These are phyloP conservation scores for Dermochelys coriacea DNA, from an alignment of 2,797 vertebrate species.

Conservation along the genomic window DNA sequence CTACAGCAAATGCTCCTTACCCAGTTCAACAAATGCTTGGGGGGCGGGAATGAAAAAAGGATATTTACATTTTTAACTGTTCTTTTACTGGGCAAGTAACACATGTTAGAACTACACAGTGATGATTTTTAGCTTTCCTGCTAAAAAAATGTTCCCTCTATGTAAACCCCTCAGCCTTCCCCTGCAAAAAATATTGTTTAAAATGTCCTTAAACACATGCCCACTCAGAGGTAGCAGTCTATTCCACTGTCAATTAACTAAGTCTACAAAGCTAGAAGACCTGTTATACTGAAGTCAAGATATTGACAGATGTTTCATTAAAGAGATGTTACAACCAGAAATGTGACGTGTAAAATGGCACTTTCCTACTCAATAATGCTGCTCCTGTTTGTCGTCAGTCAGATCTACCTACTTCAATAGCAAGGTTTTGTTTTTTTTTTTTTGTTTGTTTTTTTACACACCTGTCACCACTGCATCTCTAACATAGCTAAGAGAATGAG, in stretches of 20 bases:
- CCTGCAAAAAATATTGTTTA: not conserved
- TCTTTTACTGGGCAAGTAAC: not conserved
- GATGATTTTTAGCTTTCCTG: not conserved
- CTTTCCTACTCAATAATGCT: accelerated
- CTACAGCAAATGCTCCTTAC: not conserved
- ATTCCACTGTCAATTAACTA: not conserved
- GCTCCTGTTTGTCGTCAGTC: accelerated
- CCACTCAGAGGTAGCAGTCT: not conserved
- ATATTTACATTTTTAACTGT: not conserved
- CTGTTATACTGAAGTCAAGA: accelerated
- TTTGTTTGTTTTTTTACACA: not conserved
- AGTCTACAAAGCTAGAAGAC: not conserved
- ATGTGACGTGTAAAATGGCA: not conserved
- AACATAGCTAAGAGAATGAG: not conserved
- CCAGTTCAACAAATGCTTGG: not conserved
- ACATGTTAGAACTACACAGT: accelerated
- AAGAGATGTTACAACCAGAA: accelerated
- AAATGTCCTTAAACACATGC: not conserved
- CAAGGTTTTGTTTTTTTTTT: not conserved
- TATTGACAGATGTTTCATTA: accelerated
- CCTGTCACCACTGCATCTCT: not conserved
- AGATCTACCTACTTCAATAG: accelerated
- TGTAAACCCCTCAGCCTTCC: not conserved
- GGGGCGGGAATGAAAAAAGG: not conserved
- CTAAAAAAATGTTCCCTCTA: not conserved